Base-by-base conservation (phyloP, 2,888 invertebrate genomes). In the Anodontia alba region DNA sequence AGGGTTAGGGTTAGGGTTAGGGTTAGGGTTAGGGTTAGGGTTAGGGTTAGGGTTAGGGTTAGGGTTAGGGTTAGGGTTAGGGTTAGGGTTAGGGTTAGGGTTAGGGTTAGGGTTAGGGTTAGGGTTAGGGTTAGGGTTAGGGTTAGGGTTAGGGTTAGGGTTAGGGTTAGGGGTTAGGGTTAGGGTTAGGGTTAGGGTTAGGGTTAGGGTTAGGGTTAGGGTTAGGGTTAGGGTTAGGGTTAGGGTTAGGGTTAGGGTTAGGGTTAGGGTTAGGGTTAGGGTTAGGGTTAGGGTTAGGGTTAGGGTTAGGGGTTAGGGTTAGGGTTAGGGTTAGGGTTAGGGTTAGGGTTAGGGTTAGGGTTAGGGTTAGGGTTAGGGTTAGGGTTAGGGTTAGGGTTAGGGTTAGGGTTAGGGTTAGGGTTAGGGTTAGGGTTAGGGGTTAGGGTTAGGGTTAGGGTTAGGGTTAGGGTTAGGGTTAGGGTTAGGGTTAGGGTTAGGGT, bases 371-470 rank as follows among this genome's bases (percentile, higher is more conserved):
- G 69, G 69, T 10, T 38, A 42, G 43, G 69, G 69, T 38, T 80
- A 80, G 79, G 83, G 78, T 70, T 79, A 62, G 75, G 79, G 75
- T 54, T 76, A 67, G 73, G 79, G 80, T 83, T 82, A 71, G 73
- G 78, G 74, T 76, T 71, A 69, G 83, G 86, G 84, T 81, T 84
- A 76, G 82, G 84, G 84, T 72, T 82, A 78, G 81, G 86, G 85
- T 79, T 85, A 69, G 83, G 86, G 84, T 26, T 43, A 46, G 49
- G 70, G 70, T 8, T 43, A 29, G 49, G 70, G 42, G 70, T 46
- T 43, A 70, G 70, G 70, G 70, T 31, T 43, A 70, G 43, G 46
- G 70, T 46, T 43, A 70, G 70, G 29, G 42, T 69, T 33, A 74
- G 69, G 69, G 69, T 69, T 38, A 69, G 69, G 69, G 69, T 38